These are phyloP conservation scores for Synergus itoensis DNA, from an alignment of 2,888 invertebrate species.

Conservation along the genomic window DNA sequence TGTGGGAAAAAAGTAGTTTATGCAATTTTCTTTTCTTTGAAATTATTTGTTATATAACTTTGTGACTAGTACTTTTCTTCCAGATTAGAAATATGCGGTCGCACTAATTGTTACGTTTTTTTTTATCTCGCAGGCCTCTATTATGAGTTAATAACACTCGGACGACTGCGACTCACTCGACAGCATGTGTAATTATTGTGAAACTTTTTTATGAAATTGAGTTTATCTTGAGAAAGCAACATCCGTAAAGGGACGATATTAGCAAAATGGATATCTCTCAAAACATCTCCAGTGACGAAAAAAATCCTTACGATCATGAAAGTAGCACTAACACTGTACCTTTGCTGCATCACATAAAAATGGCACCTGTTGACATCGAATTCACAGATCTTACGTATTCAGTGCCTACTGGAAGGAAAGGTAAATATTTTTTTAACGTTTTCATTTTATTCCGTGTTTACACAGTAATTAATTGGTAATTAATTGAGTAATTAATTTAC, in stretches of 20 bases:
- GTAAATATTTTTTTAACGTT: conserved; percentile 69
- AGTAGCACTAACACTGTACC: neutral
- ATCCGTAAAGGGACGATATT: neutral
- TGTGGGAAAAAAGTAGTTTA: neutral
- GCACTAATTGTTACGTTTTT: neutral
- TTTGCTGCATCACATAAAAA: conserved; percentile 70
- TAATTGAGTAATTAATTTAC: too few species aligned
- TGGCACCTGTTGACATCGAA: conserved; percentile 88
- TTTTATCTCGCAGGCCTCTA: neutral
- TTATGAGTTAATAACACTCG: neutral
- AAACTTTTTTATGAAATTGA: neutral
- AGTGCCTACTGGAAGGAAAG: conserved; percentile 85
- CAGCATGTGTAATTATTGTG: neutral
- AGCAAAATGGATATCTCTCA: conserved; percentile 10
- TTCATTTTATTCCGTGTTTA: too few species aligned
- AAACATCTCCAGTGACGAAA: neutral
- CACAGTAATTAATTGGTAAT: neutral
- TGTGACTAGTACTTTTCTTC: neutral
- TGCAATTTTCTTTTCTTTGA: neutral
- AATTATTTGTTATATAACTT: too few species aligned
- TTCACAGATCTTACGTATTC: conserved; percentile 91
- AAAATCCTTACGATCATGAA: neutral
- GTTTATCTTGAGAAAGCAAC: neutral
- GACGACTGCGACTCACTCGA: neutral
- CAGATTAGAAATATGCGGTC: too few species aligned